Evolutionary conservation across 2,113 vertebrate species (phyloP).

Genomic region (Callorhinus ursinus): DNA sequence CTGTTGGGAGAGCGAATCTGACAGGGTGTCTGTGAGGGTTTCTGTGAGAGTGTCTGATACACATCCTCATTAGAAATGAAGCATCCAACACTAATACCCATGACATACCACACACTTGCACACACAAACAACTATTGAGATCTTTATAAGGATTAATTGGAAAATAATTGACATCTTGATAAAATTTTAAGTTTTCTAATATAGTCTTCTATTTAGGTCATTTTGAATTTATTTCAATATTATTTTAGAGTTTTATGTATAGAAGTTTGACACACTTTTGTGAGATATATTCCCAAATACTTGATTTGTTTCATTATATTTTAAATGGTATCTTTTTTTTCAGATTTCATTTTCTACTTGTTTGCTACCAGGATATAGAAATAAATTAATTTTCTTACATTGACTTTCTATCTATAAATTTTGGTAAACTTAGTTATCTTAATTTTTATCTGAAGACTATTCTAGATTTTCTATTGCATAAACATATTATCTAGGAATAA

Average conservation of each 20-base stretch:
- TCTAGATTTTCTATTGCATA: background rate
- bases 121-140: background rate
- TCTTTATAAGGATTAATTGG: background rate
- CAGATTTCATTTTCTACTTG: background rate
- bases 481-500: background rate
- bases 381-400: background rate
- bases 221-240: background rate
- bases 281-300: background rate
- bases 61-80: background rate
- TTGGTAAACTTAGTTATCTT: background rate
- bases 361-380: background rate
- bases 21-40: background rate
- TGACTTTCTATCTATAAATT: background rate
- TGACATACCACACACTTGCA: background rate
- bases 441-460: background rate
- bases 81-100: background rate
- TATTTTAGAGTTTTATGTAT: background rate
- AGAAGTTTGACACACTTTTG: background rate
- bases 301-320: background rate
- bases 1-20: background rate
- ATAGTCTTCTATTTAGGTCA: background rate
- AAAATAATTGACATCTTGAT: background rate
- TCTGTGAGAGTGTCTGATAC: background rate
- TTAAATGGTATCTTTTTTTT: background rate
- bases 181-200: background rate